Evolutionary conservation across 2,113 vertebrate genomes (phyloP), one percentile per base, ranked within the genome.

Genomic region (Halichoerus grypus): DNA sequence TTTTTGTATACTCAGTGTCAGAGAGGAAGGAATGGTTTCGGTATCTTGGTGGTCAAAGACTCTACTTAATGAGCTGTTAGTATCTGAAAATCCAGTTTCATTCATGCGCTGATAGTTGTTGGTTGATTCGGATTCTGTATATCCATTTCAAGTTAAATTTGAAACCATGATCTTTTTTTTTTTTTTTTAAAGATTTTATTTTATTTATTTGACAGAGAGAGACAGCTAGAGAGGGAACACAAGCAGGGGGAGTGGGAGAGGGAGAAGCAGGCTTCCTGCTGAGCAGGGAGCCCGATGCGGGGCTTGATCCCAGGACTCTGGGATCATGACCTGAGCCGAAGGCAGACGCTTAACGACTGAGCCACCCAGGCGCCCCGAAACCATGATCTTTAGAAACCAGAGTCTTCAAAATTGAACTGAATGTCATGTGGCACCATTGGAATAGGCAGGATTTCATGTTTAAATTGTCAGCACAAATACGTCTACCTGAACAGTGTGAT

Each of bases 131-230:
- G 55, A 51, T 93, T 69, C 19, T 63, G 2, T n/a, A 22, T 51
- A 46, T 74, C 33, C 4, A 22, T 94, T 95, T 87, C 95, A 86
- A 92, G 57, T 86, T 88, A 26, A 63, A 69, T 81, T 69, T 96
- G 85, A 94, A 91, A 55, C 36, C 7, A n/a, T 59, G 24, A 13
- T 65, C 65, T 39, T 84, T 88, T 36, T 36, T 36, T 36, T 36
- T 36, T 36, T 36, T 36, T 36, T 36, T 36, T 36, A 36, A 36
- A 36, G 36, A 36, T 36, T 36, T 36, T 36, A 36, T 36, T 36
- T 36, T 36, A 36, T 36, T 36, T 36, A 36, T 36, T 36, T 36
- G 36, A 36, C 36, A 36, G 36, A 36, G 36, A 36, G 36, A 36
- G 36, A 36, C 36, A 36, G 36, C 36, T 36, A 2, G 36, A 36